Conservation (phyloP, 1,140 invertebrate species). For the Zeugodacus cucurbitae region DNA sequence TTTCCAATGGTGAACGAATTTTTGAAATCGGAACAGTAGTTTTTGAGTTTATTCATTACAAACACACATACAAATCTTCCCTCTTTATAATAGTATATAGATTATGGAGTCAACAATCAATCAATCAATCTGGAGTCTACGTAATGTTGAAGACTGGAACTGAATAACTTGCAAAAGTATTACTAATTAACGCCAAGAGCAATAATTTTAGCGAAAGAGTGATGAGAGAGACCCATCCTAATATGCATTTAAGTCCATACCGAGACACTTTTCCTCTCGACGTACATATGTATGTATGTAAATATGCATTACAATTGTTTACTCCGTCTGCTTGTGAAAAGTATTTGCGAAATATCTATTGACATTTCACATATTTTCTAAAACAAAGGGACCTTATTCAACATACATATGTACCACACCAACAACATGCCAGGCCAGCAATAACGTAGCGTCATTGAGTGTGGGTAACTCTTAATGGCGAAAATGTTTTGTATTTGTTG, state of each 20-base stretch:
- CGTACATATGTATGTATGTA: not conserved
- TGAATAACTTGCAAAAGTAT: too few species aligned
- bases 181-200: too few species aligned
- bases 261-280: too few species aligned
- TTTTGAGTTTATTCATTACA: too few species aligned
- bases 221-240: not conserved
- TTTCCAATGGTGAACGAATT: too few species aligned
- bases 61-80: too few species aligned
- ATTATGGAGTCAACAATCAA: too few species aligned
- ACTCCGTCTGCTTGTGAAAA: not conserved
- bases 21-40: too few species aligned
- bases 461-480: not conserved
- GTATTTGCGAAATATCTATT: slow-evolving; percentile 62
- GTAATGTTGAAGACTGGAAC: too few species aligned
- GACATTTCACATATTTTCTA: slow-evolving; percentile 65
- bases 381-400: slow-evolving; percentile 58
- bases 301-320: not conserved
- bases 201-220: too few species aligned
- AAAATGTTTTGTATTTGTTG: not conserved
- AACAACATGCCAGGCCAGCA: not conserved
- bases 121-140: too few species aligned
- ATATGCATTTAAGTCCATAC: not conserved
- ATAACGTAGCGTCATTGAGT: not conserved
- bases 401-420: not conserved
- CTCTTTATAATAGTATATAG: too few species aligned